Evolutionary conservation across 2,797 vertebrate species (phyloP).

Genomic region (Chanos chanos): DNA sequence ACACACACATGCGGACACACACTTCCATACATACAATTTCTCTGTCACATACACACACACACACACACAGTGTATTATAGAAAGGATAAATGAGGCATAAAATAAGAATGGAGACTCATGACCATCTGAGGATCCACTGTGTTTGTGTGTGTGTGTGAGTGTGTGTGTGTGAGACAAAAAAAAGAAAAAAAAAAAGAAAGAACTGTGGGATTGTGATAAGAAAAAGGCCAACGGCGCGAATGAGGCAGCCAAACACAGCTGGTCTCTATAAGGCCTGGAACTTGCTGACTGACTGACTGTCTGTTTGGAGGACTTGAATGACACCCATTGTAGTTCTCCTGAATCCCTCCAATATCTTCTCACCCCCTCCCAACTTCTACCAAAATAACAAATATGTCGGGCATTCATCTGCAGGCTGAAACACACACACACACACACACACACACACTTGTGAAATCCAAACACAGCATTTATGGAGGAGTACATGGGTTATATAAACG

Average conservation of each 20-base stretch:
- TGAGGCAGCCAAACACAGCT: slow-evolving; percentile 18
- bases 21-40: background rate
- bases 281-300: slow-evolving; percentile 62
- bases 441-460: slow-evolving; percentile 19
- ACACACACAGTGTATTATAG: background rate
- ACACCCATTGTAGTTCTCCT: slow-evolving; percentile 60
- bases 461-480: slow-evolving; percentile 26
- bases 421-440: slow-evolving; percentile 53
- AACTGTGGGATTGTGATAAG: slow-evolving; percentile 60
- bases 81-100: slow-evolving; percentile 12
- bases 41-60: slow-evolving; percentile 34
- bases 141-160: slow-evolving; percentile 28
- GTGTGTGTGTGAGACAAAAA: slow-evolving; percentile 29
- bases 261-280: no score
- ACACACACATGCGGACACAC: background rate
- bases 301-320: slow-evolving; percentile 68
- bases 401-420: slow-evolving; percentile 46
- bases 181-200: slow-evolving; percentile 26
- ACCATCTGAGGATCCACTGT: slow-evolving; percentile 16
- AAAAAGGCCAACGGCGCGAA: slow-evolving; percentile 51
- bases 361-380: slow-evolving; percentile 61
- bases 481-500: slow-evolving; percentile 36
- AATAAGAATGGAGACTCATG: slow-evolving; percentile 17
- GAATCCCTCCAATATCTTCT: slow-evolving; percentile 7
- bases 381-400: slow-evolving; percentile 69